Evolutionary conservation across 2,797 vertebrate species (phyloP).

Genomic region (Crax fasciolata): DNA sequence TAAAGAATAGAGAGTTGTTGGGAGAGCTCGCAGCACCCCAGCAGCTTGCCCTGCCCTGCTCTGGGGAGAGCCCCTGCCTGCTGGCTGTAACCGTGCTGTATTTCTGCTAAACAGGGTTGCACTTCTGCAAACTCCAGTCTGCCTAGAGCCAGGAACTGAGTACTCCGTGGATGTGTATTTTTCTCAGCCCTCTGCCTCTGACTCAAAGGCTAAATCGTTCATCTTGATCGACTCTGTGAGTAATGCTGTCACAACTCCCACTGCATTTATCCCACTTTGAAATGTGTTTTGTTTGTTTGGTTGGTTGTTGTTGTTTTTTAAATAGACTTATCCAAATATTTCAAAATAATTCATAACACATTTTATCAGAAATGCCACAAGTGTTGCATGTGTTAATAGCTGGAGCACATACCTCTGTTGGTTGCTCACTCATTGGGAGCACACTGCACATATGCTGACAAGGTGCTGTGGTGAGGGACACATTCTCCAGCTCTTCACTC

Average conservation of each 20-base stretch:
- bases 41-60: background rate
- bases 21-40: background rate
- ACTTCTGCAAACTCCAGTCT: conserved; percentile 83
- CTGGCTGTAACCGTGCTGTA: background rate
- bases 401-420: background rate
- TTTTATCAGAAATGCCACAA: background rate
- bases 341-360: background rate
- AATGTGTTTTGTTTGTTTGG: background rate
- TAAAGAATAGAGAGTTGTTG: background rate
- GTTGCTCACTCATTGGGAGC: background rate
- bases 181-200: conserved; percentile 72
- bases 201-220: conserved; percentile 68
- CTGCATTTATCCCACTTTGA: background rate
- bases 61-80: background rate
- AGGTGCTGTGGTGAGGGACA: background rate
- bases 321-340: background rate
- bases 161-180: conserved; percentile 89
- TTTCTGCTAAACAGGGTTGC: conserved; percentile 76
- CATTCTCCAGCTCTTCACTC: background rate
- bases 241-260: conserved; percentile 18
- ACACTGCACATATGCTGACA: background rate
- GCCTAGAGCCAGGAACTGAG: conserved; percentile 82
- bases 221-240: conserved; percentile 93
- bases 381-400: background rate
- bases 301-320: background rate